Conservation (phyloP, 2,113 vertebrate genomes). For the Dermatemys mawii region DNA sequence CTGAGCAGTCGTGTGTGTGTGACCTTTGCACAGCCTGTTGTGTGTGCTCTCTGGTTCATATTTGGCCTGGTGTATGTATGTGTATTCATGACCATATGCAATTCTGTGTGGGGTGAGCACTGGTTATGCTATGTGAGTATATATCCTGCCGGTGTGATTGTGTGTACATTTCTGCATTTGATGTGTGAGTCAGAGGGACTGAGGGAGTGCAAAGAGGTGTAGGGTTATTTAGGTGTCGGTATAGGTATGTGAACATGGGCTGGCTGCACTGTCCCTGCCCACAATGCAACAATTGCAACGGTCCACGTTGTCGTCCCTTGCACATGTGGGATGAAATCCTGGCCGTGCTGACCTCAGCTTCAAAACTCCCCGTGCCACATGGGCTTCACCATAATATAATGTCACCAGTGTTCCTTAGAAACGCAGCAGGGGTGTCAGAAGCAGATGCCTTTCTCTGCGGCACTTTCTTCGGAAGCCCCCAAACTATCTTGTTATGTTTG, state of each 20-base stretch:
- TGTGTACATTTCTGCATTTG: not conserved
- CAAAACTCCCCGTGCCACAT: not conserved
- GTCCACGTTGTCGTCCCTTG: not conserved
- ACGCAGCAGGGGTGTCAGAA: slow-evolving; percentile 4
- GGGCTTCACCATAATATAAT: not conserved
- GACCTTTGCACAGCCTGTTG: not conserved
- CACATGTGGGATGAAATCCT: not conserved
- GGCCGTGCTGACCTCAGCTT: not conserved
- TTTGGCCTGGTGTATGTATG: not conserved
- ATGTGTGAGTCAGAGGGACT: not conserved
- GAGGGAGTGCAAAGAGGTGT: not conserved
- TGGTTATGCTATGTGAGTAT: fast-evolving
- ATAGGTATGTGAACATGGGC: not conserved
- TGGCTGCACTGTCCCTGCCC: fast-evolving
- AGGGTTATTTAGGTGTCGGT: not conserved
- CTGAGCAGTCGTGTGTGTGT: not conserved
- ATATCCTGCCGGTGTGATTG: not conserved
- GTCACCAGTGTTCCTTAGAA: not conserved
- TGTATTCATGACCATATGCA: not conserved
- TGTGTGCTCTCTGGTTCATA: not conserved
- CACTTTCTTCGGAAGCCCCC: not conserved
- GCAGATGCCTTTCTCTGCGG: slow-evolving; percentile 22
- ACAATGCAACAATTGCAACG: fast-evolving
- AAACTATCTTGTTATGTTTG: not conserved
- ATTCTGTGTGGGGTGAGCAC: not conserved